Conservation (phyloP, 1,140 invertebrate genomes). For the Steinernema feltiae region DNA sequence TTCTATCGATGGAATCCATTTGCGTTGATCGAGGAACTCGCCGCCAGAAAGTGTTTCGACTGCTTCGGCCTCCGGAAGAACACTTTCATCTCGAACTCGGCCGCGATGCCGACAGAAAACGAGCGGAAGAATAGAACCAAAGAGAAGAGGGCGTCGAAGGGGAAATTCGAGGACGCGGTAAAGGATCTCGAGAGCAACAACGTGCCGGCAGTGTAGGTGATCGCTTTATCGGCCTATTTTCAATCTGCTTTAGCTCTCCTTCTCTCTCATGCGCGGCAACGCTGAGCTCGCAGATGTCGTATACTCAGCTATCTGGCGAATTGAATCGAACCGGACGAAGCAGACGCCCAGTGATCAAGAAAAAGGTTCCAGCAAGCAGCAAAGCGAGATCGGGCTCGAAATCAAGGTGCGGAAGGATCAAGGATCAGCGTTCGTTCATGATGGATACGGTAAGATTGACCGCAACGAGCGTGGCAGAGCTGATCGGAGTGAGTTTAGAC, state of each 20-base stretch:
- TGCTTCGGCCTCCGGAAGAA: background rate
- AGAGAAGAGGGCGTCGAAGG: background rate
- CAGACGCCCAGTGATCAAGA: background rate
- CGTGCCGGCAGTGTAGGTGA: background rate
- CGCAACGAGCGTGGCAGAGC: too few relatives aligned
- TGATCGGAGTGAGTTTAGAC: too few relatives aligned
- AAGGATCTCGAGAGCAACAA: background rate
- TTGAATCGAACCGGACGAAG: too few relatives aligned
- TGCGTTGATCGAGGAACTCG: background rate
- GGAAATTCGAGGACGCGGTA: background rate
- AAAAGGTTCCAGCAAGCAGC: background rate
- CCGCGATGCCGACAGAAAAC: background rate
- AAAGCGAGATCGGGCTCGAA: too few relatives aligned
- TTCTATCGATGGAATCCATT: background rate
- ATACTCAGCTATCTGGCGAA: background rate
- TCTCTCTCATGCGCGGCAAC: background rate
- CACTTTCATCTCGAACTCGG: background rate
- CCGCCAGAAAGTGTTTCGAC: background rate
- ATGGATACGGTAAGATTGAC: too few relatives aligned
- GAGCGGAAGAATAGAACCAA: background rate
- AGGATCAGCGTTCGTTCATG: too few relatives aligned
- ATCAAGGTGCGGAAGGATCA: too few relatives aligned
- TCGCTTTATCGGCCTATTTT: background rate
- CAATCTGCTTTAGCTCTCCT: background rate
- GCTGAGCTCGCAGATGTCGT: background rate